Base-by-base conservation (phyloP, 2,888 invertebrate species). In the Macropis europaea region DNA sequence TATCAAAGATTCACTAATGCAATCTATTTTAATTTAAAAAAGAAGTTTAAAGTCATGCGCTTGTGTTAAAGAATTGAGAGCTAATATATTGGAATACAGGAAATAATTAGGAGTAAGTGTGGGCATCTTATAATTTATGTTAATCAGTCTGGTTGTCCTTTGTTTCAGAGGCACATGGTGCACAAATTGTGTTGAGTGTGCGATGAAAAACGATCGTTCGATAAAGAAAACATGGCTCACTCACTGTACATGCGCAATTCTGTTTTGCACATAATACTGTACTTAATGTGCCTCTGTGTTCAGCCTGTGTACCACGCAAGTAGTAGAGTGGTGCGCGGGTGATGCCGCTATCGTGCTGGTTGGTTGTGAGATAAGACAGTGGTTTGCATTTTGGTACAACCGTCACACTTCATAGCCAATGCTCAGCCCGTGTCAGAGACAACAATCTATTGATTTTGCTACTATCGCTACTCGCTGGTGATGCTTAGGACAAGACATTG, bases 121-220 rank as follows among this genome's bases (percentile, higher is more conserved):
- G 85, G 87, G 89, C 89, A 89, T 89, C 88, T 87, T 82, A 76
- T 78, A 83, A 86, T 87, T 88, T 88, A 87, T 89, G 81, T 89
- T 88, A 88, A 89, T 90, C 88, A 89, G 89, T 90, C 89, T 91
- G 92, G 90, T 92, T 92, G 92, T 93, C 91, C 92, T 90, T 90
- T 92, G 94, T 92, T 95, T 94, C 95, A 95, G 95, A 95, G 95
- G 95, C 95, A 95, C 95, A 94, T 94, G 95, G 84, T 88, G 88
- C 88, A 89, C 89, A 88, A 88, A 87, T 85, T 86, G 83, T 85
- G 86, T 87, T 88, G 88, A 88, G 89, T 88, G 89, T 85, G 88
- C 89, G 86, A 88, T 89, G 89, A 84, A 84, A 83, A 85, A 84
- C 77, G 81, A 82, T 82, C 77, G 79, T 82, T 82, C 76, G 75